These are phyloP conservation scores for Lissonota sp. DNA, from an alignment of 2,888 invertebrate species.

Conservation along the genomic window DNA sequence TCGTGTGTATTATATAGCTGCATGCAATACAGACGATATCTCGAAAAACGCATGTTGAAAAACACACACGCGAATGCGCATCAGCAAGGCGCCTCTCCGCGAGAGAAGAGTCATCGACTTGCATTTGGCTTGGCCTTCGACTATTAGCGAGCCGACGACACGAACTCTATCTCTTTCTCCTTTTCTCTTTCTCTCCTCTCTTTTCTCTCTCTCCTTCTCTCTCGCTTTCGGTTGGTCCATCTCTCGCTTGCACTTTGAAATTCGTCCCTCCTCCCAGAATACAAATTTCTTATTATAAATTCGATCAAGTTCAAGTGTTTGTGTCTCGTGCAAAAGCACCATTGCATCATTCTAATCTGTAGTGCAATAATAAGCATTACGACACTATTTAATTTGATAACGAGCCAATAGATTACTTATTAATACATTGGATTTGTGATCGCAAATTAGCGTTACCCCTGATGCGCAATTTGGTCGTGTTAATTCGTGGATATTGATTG, in stretches of 20 bases:
- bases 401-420: no score
- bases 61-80: slow-evolving; percentile 33
- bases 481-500: no score
- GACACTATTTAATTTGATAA: no score
- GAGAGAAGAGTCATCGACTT: slow-evolving; percentile 75
- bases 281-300: no score
- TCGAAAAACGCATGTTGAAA: background rate
- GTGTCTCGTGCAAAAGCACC: no score
- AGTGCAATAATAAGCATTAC: no score
- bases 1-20: slow-evolving; percentile 59
- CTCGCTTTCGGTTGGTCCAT: slow-evolving; percentile 56
- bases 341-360: no score
- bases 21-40: slow-evolving; percentile 37
- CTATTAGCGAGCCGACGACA: slow-evolving; percentile 71
- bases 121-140: slow-evolving; percentile 76
- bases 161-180: slow-evolving; percentile 33
- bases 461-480: no score
- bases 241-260: slow-evolving; percentile 3
- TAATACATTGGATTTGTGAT: no score
- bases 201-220: background rate
- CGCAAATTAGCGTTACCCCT: no score
- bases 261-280: no score
- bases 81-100: slow-evolving; percentile 62
- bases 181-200: background rate
- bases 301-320: no score